Evolutionary conservation across 2,888 invertebrate genomes (phyloP).

Genomic region (Patella depressa): DNA sequence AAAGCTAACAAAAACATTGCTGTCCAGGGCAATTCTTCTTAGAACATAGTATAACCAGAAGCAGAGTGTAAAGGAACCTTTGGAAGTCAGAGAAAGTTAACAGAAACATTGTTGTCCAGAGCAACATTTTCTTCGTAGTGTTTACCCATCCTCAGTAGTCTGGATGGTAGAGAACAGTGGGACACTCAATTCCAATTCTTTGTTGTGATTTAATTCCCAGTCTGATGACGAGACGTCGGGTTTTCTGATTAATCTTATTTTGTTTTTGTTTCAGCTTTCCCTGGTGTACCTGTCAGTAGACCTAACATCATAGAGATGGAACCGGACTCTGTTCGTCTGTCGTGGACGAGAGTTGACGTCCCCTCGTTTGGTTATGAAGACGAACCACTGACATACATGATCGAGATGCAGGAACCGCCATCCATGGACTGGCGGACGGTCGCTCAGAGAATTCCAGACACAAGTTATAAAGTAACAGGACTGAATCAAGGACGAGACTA

Average conservation of each 20-base stretch:
- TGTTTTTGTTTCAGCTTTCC: constrained; percentile 47
- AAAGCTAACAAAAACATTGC: no score
- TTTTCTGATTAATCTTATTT: not conserved
- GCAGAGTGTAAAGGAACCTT: no score
- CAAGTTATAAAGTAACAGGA: constrained; percentile 51
- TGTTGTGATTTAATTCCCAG: no score
- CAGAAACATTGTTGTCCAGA: no score
- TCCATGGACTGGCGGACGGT: constrained; percentile 51
- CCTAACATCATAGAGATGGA: constrained; percentile 60
- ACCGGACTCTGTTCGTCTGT: constrained; percentile 52
- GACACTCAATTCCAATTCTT: no score
- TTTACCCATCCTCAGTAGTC: no score
- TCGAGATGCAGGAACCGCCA: constrained; percentile 57
- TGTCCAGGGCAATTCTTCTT: no score
- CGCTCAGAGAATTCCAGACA: constrained; percentile 51
- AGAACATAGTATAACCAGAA: no score
- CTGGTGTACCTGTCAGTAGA: constrained; percentile 58
- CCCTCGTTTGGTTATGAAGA: constrained; percentile 53
- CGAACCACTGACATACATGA: constrained; percentile 59
- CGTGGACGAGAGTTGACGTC: constrained; percentile 59
- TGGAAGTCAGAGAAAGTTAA: no score
- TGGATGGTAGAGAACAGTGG: no score
- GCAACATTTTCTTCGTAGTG: no score
- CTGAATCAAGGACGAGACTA: constrained; percentile 84
- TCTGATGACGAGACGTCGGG: no score